Conservation (phyloP, 2,113 vertebrate species). For the Pomatostomus ruficeps region DNA sequence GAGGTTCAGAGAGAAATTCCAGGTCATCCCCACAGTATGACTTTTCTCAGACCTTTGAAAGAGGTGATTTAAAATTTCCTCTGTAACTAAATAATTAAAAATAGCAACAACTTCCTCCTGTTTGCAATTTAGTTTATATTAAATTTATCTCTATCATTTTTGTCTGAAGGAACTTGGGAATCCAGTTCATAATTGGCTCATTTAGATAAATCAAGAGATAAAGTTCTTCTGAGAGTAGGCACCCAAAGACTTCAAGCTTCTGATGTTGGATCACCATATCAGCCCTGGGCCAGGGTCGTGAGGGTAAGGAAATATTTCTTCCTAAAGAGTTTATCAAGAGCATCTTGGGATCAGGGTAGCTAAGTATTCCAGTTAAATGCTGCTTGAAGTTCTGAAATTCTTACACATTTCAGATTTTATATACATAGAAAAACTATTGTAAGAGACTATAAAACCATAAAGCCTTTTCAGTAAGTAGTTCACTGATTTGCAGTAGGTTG, state of each 20-base stretch:
- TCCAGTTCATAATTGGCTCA: background rate
- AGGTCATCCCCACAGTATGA: background rate
- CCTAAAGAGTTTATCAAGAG: background rate
- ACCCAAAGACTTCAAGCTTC: background rate
- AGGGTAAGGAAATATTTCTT: background rate
- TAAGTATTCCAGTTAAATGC: background rate
- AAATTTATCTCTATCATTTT: background rate
- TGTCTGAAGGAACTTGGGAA: background rate
- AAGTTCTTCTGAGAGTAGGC: background rate
- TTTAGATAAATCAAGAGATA: background rate
- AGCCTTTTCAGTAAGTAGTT: background rate
- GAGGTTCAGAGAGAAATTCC: background rate
- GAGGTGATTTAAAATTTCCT: background rate
- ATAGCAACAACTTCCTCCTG: background rate
- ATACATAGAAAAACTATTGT: background rate
- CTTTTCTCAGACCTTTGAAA: background rate
- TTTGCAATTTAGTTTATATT: background rate
- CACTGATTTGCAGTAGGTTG: background rate
- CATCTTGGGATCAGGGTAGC: background rate
- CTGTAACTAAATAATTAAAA: background rate
- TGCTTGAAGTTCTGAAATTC: background rate
- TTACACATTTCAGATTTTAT: background rate
- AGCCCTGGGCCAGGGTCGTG: background rate
- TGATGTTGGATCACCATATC: background rate
- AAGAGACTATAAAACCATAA: background rate